Evolutionary conservation across 2,797 vertebrate species (phyloP), one percentile per base, ranked within the genome.

Genomic region (Chromobotia macracanthus): DNA sequence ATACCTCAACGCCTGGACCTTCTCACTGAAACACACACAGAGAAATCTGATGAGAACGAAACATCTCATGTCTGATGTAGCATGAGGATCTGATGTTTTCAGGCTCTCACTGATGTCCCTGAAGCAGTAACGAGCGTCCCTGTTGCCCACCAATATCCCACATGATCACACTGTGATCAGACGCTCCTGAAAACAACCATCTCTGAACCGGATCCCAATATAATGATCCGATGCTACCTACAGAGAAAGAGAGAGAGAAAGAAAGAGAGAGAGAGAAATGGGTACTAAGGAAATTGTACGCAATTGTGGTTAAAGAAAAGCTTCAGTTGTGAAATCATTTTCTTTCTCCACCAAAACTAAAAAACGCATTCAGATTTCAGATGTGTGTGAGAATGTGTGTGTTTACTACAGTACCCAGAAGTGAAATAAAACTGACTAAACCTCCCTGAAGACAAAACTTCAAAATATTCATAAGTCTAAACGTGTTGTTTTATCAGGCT

Each of bases 141-240:
- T 97, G 97, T 81, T 95, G 94, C 75, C 97, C 97, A n/a, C 97
- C 97, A 5, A 99, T 97, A 89, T 99, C 97, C 97, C 97, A 99
- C 95, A 99, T 96, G 89, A 99, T 98, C 87, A 99, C 92, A 87
- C 97, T 97, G 93, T 98, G 95, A 90, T 99, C 97, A 0, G 96
- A 96, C 3, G 97, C 96, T 77, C 97, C 97, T 0, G 97, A 99
- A 90, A 99, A 99, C 82, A 99, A 94, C 86, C 97, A 90, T 80
- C 95, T 93, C 74, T 99, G 96, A 66, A 97, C 87, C 0, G 97
- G 97, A 84, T 99, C 97, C 97, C 97, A 99, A 93, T 96, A 97
- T 71, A 99, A 92, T 15, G 95, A 89, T 48, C 93, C 94, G 65
- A 99, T 89, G 11, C 96, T 95, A 69, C 97, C 97, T 99, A 90